Evolutionary conservation across 2,888 invertebrate species (phyloP), one percentile per base, ranked within the genome.

Genomic region (Hedychridium roseum): DNA sequence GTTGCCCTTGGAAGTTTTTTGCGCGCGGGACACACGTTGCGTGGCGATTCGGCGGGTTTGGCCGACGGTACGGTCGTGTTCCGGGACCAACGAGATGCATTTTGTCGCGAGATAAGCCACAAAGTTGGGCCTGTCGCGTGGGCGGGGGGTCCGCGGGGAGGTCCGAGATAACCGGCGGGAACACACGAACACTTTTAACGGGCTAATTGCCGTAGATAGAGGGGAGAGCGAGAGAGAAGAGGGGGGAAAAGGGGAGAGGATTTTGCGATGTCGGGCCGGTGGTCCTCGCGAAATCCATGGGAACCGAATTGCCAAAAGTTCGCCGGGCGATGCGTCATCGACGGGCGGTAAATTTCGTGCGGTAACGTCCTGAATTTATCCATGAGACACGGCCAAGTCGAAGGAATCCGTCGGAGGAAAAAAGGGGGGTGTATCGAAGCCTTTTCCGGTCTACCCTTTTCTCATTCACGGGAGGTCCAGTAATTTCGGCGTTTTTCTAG

Each of bases 81-180:
- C 65, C 53, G 58, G 56, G 59, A 45, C 68, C 60, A 68, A 68
- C 56, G 72, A 66, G 70, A 72, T 71, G 69, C 73, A 73, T 73
- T 73, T 73, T 74, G 73, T 73, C 68, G 63, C 58, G 53, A 64
- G 71, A 73, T 73, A 73, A 72, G 59, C 49, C 51, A 42, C 47
- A 43, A 27, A 14, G 49, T 37, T 50, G 40, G 54, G 59, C 54
- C 37, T 43, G 57, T 39, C 48, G 60, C 64, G 64, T 68, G 69
- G 70, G 60, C 57, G 64, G 54, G 54, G 55, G 32, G 16, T n/a
- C n/a, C 58, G 62, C 57, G 57, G 64, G 56, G 56, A 54, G 34
- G 35, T 30, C 31, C 9, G 11, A 50, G 64, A 64, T 64, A 64
- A 61, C 54, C 49, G 56, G 56, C 49, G 50, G 39, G 54, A 64